phyloP scores from a whole-genome alignment of 2,888 invertebrate species.

The Oscheius sp. region DNA sequence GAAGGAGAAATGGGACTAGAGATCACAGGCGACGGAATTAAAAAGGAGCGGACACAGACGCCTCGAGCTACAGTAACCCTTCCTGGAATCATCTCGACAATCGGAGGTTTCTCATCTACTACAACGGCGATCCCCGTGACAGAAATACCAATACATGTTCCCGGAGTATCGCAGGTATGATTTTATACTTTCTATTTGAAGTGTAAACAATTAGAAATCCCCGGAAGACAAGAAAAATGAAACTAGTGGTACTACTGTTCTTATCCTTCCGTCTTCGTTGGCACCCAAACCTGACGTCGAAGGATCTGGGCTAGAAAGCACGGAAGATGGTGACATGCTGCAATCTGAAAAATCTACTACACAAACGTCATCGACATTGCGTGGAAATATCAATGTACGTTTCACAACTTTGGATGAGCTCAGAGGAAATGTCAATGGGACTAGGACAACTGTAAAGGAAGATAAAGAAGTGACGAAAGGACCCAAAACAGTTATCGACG shows the following conservation, averaged over 20 bases:
- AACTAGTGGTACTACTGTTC: slow-evolving; percentile 1
- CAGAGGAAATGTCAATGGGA: neutral
- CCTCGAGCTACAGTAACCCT: slow-evolving; percentile 2
- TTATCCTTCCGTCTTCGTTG: slow-evolving; percentile 11
- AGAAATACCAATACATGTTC: slow-evolving; percentile 34
- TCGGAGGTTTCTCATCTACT: slow-evolving; percentile 14
- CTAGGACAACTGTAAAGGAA: neutral
- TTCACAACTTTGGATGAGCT: slow-evolving; percentile 23
- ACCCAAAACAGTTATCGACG: slow-evolving; percentile 16
- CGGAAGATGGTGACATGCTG: slow-evolving; percentile 30
- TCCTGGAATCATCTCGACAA: slow-evolving; percentile 32
- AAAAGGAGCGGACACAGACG: neutral
- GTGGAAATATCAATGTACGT: slow-evolving; percentile 25
- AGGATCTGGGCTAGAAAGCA: neutral
- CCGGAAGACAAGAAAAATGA: neutral
- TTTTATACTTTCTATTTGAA: neutral
- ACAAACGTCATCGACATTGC: neutral
- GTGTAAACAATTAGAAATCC: too few relatives aligned
- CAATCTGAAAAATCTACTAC: slow-evolving; percentile 1
- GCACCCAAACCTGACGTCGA: slow-evolving; percentile 5
- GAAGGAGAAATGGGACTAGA: slow-evolving; percentile 48
- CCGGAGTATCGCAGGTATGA: neutral
- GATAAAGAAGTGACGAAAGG: neutral
- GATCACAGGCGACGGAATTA: slow-evolving; percentile 36
- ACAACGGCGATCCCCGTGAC: slow-evolving; percentile 36